A percentile compares a stretch with the other conserved stretches of the same genome.
Evolutionary conservation across 1,140 invertebrate genomes (phyloP).

Genomic region (Lepidotrigona ventralis): DNA sequence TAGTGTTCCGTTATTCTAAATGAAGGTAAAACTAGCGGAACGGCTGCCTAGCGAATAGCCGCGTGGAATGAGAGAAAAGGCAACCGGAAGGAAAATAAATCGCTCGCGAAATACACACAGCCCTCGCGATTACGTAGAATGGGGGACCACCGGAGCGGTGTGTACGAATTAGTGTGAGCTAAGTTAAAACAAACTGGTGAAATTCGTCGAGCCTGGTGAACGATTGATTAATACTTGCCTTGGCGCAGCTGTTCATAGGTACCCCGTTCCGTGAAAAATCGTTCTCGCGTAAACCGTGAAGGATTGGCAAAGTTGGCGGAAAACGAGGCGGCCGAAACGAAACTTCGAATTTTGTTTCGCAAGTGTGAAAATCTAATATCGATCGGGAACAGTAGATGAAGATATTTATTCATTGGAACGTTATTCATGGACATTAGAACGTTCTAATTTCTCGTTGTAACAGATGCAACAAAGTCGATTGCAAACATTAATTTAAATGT

Average conservation of each 20-base stretch:
- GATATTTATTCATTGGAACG: not conserved
- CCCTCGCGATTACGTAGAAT: not conserved
- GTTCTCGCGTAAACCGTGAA: slow-evolving; percentile 1
- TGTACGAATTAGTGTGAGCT: slow-evolving; percentile 15
- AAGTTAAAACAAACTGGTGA: slow-evolving; percentile 39
- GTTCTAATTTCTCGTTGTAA: too few species aligned
- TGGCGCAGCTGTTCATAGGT: slow-evolving; percentile 28
- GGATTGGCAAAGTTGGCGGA: slow-evolving; percentile 37
- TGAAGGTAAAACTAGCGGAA: not conserved
- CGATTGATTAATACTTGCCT: slow-evolving; percentile 42
- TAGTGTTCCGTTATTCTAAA: not conserved
- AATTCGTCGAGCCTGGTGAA: not conserved
- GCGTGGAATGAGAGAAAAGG: not conserved
- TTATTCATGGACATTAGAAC: too few species aligned
- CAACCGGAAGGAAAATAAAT: slow-evolving; percentile 30
- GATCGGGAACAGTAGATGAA: too few species aligned
- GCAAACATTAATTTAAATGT: too few species aligned
- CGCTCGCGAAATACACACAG: not conserved
- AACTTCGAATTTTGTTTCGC: not conserved
- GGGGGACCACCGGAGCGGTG: too few species aligned
- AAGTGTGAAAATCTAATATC: slow-evolving; percentile 20
- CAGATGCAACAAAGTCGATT: too few species aligned
- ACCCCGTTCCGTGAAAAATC: slow-evolving; percentile 18
- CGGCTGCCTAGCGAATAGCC: not conserved
- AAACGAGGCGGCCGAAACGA: slow-evolving; percentile 6